Evolutionary conservation across 2,113 vertebrate genomes (phyloP), one percentile per base, ranked within the genome.

Genomic region (Pterocles burchelli): DNA sequence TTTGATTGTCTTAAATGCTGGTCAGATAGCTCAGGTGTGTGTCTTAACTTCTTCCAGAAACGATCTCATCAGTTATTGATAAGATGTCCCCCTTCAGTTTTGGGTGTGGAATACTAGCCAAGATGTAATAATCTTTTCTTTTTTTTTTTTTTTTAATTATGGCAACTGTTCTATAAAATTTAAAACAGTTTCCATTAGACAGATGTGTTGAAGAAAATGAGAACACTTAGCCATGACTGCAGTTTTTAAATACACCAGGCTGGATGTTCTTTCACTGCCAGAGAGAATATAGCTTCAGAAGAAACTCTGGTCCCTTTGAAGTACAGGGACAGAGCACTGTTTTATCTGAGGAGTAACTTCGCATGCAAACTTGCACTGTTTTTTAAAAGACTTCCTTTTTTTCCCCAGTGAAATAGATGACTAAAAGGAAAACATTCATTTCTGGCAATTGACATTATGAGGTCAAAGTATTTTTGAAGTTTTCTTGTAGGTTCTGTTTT

Each of bases 391-490:
- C 13, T 85, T 76, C 16, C 3, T 18, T 41, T 11, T 38, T 14
- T 17, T 70, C 8, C 20, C 25, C 43, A 62, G 55, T 2, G 12
- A 94, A 95, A 59, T 17, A 92, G 24, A 72, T 71, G 68, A 41
- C 9, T 28, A 38, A 71, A 77, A 92, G 38, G 61, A 92, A 90
- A 95, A 71, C 76, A 73, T 91, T 93, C 45, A 46, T 95, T 96
- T 93, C 82, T 97, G 76, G 72, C 72, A 81, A 81, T 67, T 95
- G 95, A 93, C 83, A 3, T 91, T 95, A 95, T 95, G 88, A 86
- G 95, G 96, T 90, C 95, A 81, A 41, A 89, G 52, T 68, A 51
- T 34, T 94, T 95, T 93, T 92, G 79, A 91, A 86, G 76, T 11
- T 51, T 65, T 76, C 86, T 92, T n/a, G 59, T 81, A 73, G 78